Evolutionary conservation across 2,888 invertebrate genomes (phyloP).

Genomic region (Pseudococcus longispinus): DNA sequence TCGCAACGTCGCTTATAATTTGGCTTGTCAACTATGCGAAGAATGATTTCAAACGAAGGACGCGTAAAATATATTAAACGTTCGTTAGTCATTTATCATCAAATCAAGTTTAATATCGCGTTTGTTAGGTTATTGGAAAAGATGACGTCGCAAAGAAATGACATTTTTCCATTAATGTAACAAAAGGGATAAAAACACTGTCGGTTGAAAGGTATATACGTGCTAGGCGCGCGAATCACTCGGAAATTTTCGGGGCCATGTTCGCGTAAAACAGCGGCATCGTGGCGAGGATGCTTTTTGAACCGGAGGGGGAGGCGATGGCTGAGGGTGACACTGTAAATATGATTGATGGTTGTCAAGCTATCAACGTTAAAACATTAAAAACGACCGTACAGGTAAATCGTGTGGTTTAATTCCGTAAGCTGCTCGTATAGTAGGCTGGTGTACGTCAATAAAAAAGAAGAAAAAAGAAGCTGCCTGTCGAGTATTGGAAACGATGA

Average conservation of each 20-base stretch:
- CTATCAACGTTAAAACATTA: slow-evolving; percentile 48
- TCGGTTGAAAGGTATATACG: slow-evolving; percentile 45
- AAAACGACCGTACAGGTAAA: slow-evolving; percentile 17
- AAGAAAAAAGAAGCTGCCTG: slow-evolving; percentile 18
- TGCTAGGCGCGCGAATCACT: slow-evolving; percentile 22
- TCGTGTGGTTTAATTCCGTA: slow-evolving; percentile 19
- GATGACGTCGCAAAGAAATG: slow-evolving; percentile 52
- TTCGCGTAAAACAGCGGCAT: background rate
- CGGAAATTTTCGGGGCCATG: slow-evolving; percentile 27
- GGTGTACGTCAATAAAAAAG: background rate
- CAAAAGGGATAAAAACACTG: slow-evolving; percentile 54
- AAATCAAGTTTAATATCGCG: slow-evolving; percentile 55
- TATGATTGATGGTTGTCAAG: slow-evolving; percentile 57
- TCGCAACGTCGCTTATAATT: slow-evolving; percentile 48
- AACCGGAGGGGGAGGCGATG: background rate
- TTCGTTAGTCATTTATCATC: slow-evolving; percentile 57
- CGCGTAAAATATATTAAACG: slow-evolving; percentile 52
- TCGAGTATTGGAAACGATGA: slow-evolving; percentile 24
- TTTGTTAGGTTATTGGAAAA: slow-evolving; percentile 55
- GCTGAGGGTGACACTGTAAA: slow-evolving; percentile 41
- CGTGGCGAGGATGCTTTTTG: background rate
- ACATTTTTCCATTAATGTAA: slow-evolving; percentile 56
- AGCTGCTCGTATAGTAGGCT: background rate
- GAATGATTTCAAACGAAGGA: slow-evolving; percentile 50
- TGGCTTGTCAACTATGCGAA: slow-evolving; percentile 33